These are phyloP conservation scores for Pituophis catenifer DNA, from an alignment of 2,113 vertebrate species.

Conservation along the genomic window DNA sequence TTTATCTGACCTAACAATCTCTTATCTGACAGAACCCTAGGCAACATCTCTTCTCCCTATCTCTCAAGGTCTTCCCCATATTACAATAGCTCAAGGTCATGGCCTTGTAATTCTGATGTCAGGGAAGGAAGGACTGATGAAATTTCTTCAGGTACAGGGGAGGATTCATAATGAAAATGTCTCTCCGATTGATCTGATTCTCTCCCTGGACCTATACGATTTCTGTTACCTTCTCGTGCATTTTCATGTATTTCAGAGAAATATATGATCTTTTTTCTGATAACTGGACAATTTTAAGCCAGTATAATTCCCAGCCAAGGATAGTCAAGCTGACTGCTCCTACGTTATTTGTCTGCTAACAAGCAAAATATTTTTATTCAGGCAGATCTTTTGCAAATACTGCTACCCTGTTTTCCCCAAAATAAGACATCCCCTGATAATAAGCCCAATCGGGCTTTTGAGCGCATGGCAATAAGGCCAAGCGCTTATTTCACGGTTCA, in stretches of 20 bases:
- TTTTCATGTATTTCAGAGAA: background rate
- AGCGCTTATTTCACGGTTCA: no score
- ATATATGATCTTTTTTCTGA: background rate
- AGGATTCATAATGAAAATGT: background rate
- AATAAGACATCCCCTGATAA: no score
- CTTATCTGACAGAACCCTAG: background rate
- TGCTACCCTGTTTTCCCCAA: background rate
- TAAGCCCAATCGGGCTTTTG: no score
- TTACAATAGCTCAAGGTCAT: background rate
- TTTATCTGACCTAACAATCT: background rate
- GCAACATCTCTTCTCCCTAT: background rate
- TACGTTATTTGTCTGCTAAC: background rate
- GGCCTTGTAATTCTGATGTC: background rate
- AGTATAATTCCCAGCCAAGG: background rate
- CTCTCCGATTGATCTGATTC: background rate
- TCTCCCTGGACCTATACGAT: background rate
- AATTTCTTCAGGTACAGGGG: background rate
- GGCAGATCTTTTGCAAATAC: background rate
- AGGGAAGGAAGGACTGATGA: background rate
- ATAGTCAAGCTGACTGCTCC: background rate
- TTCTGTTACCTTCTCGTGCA: background rate
- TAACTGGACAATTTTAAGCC: background rate
- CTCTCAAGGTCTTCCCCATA: background rate
- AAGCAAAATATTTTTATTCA: background rate
- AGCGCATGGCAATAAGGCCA: no score